These are phyloP conservation scores for Polyergus mexicanus DNA, from an alignment of 1,140 invertebrate species.

Conservation along the genomic window DNA sequence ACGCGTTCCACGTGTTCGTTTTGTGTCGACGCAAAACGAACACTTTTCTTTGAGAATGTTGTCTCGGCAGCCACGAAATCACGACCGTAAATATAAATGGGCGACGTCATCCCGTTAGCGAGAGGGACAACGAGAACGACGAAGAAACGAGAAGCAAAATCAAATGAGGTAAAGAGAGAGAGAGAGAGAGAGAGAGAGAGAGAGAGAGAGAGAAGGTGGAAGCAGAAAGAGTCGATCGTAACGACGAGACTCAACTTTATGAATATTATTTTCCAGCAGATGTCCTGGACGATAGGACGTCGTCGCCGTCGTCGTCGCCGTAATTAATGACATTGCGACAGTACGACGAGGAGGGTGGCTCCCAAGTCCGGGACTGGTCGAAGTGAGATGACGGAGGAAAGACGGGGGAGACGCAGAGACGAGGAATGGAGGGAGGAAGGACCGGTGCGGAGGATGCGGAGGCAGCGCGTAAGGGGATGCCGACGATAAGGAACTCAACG, in stretches of 20 bases:
- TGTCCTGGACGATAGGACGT: constrained; percentile 85
- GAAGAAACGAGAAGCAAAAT: constrained; percentile 40
- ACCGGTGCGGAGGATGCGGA: constrained; percentile 58
- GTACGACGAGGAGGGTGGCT: constrained; percentile 35
- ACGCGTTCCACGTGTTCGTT: constrained; percentile 18
- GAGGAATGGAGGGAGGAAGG: constrained; percentile 5
- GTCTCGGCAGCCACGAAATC: constrained; percentile 49
- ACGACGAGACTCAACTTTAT: constrained; percentile 82
- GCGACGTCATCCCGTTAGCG: constrained; percentile 50
- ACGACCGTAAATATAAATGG: constrained; percentile 62
- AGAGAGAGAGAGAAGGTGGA: constrained; percentile 20
- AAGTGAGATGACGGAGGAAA: constrained; percentile 58
- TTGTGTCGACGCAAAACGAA: not conserved
- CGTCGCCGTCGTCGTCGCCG: constrained; percentile 76
- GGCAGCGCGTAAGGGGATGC: constrained; percentile 52
- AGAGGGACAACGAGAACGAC: constrained; percentile 15
- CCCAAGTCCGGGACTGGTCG: constrained; percentile 29
- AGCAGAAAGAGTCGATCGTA: constrained; percentile 66
- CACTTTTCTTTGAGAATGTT: constrained; percentile 34
- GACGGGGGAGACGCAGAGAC: constrained; percentile 11
- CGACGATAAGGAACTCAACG: constrained; percentile 68
- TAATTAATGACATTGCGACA: constrained; percentile 85
- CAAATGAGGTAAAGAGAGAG: constrained; percentile 5
- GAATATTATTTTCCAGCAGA: constrained; percentile 87
- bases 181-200: constrained; percentile 11